Evolutionary conservation across 2,113 vertebrate genomes (phyloP).

Genomic region (Trichechus manatus): DNA sequence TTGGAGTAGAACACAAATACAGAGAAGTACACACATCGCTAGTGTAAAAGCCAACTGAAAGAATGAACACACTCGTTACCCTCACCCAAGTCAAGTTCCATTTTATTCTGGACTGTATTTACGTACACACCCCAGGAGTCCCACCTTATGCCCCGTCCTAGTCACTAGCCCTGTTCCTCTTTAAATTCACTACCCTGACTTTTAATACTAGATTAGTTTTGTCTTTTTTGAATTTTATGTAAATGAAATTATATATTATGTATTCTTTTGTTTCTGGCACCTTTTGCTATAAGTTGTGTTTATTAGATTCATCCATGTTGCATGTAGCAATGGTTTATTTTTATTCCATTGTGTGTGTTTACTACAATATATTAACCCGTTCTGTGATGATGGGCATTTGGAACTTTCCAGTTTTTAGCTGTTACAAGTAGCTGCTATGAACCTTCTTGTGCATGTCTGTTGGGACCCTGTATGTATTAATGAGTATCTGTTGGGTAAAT

Average conservation of each 20-base stretch:
- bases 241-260: no score
- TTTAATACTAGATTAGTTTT: neutral
- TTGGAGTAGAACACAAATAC: neutral
- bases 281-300: no score
- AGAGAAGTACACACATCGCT: neutral
- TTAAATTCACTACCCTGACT: neutral
- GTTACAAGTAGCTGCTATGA: neutral
- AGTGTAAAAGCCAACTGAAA: neutral
- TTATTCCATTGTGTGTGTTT: neutral
- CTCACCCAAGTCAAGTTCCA: neutral
- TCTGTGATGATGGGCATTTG: neutral
- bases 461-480: no score
- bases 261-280: no score
- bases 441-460: no score
- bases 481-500: no score
- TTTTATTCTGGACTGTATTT: neutral
- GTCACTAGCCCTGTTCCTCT: neutral
- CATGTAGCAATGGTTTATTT: neutral
- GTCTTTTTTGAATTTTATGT: no score
- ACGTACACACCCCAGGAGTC: neutral
- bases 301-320: no score
- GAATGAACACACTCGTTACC: neutral
- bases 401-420: neutral
- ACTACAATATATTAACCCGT: neutral
- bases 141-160: neutral